Evolutionary conservation across 2,888 invertebrate species (phyloP), one percentile per base, ranked within the genome.

Genomic region (Lithophane leautieri): DNA sequence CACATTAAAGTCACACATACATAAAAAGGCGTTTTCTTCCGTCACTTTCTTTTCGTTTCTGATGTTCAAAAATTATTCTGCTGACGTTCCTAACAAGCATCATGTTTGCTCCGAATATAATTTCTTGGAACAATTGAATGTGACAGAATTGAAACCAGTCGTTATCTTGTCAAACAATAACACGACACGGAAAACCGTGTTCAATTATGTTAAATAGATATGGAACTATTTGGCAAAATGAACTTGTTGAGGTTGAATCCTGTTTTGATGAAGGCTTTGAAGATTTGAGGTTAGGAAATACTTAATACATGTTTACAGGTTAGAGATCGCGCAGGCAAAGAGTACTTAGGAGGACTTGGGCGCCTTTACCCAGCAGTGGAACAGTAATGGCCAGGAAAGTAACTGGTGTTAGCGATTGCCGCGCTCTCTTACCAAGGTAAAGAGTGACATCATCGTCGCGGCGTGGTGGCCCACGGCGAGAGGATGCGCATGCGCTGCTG

Each of bases 41-140:
- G 44, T 0, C 12, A 28, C 28, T 34, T 0, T 4, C 16, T 34
- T 12, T 19, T 52, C 8, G 4, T 11, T 4, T 34, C 7, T 11
- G 19, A 22, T 40, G 1, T 42, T 25, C n/a, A 0, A 9, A 70
- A 25, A 50, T 67, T 47, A n/a, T 73, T 78, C 52, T 86, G 88
- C 86, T 67, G 68, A 70, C 88, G 63, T 19, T 42, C 34, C 63
- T 28, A 56, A 54, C 60, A 63, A 67, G 40, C 68, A 74, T 75
- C 73, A 76, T 65, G 58, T 84, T 77, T 70, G 60, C 84, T 78
- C 63, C 71, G 54, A 63, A 76, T 74, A 80, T 73, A 79, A 80
- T 69, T 83, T 86, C 77, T 69, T 76, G 68, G 76, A 86, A 86
- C 86, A 86, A 84, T 87, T 81, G 88, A 88, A 82, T 78, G 73